A percentile compares a stretch with the other conserved stretches of the same genome.
Evolutionary conservation across 2,888 invertebrate genomes (phyloP).

Genomic region (Metellina segmentata): DNA sequence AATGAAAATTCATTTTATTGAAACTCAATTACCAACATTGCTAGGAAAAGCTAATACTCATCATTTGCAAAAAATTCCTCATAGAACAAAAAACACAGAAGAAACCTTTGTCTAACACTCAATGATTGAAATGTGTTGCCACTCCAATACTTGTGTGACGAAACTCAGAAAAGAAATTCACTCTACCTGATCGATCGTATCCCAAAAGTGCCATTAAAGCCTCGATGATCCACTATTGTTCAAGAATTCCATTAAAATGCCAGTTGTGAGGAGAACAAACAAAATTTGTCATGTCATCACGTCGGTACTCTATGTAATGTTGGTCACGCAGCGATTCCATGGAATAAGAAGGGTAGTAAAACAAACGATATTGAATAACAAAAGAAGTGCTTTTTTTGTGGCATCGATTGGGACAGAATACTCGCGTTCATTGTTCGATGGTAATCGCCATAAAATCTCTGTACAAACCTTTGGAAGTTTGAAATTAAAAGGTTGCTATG

Average conservation of each 20-base stretch:
- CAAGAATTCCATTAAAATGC: conserved; percentile 68
- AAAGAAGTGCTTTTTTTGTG: conserved; percentile 23
- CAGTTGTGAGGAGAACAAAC: conserved; percentile 41
- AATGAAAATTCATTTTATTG: too few relatives aligned
- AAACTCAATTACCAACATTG: too few relatives aligned
- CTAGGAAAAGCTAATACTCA: too few relatives aligned
- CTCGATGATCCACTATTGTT: conserved; percentile 44
- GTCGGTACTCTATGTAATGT: conserved; percentile 31
- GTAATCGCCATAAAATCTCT: conserved; percentile 46
- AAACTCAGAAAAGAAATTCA: background rate
- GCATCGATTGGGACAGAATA: conserved; percentile 24
- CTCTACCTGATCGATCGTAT: conserved; percentile 10
- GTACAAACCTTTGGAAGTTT: conserved; percentile 23
- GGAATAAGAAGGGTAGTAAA: conserved; percentile 50
- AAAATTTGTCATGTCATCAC: conserved; percentile 65
- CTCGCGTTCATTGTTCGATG: conserved; percentile 10
- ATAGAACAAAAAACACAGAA: background rate
- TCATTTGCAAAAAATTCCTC: too few relatives aligned
- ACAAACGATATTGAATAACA: conserved; percentile 51
- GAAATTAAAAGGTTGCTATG: conserved; percentile 40
- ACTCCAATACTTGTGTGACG: background rate
- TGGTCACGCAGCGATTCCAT: conserved; percentile 39
- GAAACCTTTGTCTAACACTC: background rate
- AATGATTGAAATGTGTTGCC: background rate
- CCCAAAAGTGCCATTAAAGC: conserved; percentile 34